Evolutionary conservation across 2,888 invertebrate species (phyloP), one percentile per base, ranked within the genome.

Genomic region (Rhimphoctona megacephalus): DNA sequence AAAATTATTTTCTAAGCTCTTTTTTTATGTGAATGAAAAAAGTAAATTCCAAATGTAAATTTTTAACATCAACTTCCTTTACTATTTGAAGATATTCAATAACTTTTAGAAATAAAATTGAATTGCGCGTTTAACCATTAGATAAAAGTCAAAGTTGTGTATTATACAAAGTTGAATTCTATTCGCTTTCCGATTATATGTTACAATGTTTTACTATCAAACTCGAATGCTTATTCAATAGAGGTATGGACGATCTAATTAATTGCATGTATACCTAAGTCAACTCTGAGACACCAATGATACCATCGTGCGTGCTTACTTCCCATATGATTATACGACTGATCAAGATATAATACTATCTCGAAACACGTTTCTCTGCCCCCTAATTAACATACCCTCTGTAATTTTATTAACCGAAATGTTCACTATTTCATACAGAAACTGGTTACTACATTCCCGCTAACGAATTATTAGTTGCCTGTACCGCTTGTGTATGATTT

Each of bases 221-320:
- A 30, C 52, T 79, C 73, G 69, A 73, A 67, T 78, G 73, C 79
- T 82, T 33, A 78, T 82, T 74, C 72, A 49, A 82, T 69, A 67
- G 46, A 74, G 73, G 36, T 54, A 43, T 46, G 57, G 61, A 49
- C 25, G 72, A 73, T 39, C 67, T 74, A 76, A 74, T 85, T 64
- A 80, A 83, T 76, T 33, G 70, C 70, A 54, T 69, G 69, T 17
- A 76, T 79, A 30, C 76, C 80, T 80, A 74, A 85, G 78, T 82
- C 82, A 83, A 83, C 79, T 72, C 49, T 81, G 30, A 11, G 36
- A 52, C 9, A n/a, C 30, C 46, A 6, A 80, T 61, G 69, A 67
- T 79, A 69, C 54, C 70, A 83, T 76, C 80, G 72, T 78, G 85
- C 66, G 70, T 76, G 66, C 57, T 73, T 19, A 33, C 61, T 61